Base-by-base conservation (phyloP, 1,140 invertebrate genomes). In the Drosophila elegans region DNA sequence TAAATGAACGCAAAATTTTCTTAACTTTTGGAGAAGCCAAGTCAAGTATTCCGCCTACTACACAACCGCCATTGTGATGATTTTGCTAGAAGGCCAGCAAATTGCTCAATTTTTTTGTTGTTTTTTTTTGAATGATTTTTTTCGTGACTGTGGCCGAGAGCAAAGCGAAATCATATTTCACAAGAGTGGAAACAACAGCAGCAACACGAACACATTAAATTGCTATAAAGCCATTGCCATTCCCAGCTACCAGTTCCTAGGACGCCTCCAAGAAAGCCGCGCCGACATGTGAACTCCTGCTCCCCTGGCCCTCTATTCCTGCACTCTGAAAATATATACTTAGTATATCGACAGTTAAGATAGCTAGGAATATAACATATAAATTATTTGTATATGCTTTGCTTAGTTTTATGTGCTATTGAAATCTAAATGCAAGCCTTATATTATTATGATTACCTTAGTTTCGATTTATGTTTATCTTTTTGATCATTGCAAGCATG, bases 161-260 rank as follows among this genome's bases (percentile, higher is more conserved):
- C 48, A 68, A 46, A 88, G 21, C 16, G 45, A 76, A 79, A 74
- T 83, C 72, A 88, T 86, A 88, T 88, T 83, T 86, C 83, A 88
- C 71, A 68, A 41, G 51, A 64, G 64, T 62, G 54, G 29, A 53
- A 69, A 63, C 48, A 56, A 80, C 39, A 53, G 38, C 69, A 69
- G 36, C 56, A 64, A 59, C 74, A 44, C 53, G 46, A 66, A 63
- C 78, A 64, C 84, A 88, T 88, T 88, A 88, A 83, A 88, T 88
- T 88, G 84, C 76, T 89, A 88, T 83, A 89, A 88, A 88, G 79
- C 74, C 83, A 88, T 63, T 63, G 67, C 67, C 62, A 21, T 21
- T 21, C 16, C 16, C 16, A 21, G 16, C 16, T 21, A 21, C 1
- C 16, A 63, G 69, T 49, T 49, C 55, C 53, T 55, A 53, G 54